Evolutionary conservation across 2,888 invertebrate genomes (phyloP), one percentile per base, ranked within the genome.

Genomic region (Drosophila suboccidentalis): DNA sequence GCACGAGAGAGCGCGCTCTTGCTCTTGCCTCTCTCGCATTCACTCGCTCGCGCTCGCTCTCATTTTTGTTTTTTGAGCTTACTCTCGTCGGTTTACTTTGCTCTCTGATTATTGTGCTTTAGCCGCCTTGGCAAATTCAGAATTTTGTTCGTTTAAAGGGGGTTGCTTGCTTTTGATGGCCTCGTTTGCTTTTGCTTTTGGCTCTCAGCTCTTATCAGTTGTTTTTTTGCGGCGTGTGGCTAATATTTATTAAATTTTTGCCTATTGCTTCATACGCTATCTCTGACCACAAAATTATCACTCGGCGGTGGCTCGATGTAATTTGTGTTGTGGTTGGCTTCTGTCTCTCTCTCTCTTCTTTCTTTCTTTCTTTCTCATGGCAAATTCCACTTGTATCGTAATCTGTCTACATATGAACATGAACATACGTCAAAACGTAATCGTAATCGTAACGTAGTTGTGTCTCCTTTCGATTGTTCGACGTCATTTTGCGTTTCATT

Each of bases 191-290:
- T 41, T 38, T 62, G 51, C 49, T 67, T 50, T 39, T 43, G 53
- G 46, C 36, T 58, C 54, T 62, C 50, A 29, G 44, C 41, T 78
- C 69, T 89, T 84, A 87, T 84, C 84, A 87, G 69, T 65, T 50
- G 53, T 47, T 65, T 66, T 66, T 75, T 65, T 70, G 78, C 67
- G 55, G 65, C 66, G 69, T 88, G 68, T 72, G 78, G 75, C 71
- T 71, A 75, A 75, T 74, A 75, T 86, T 68, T 87, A 69, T 82
- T 87, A 59, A 72, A 82, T 65, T 71, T 72, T 69, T 76, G 61
- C 51, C 47, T 64, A 54, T 64, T 70, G 62, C 63, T 50, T 29
- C 38, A 26, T 6, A 26, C 46, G 60, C 72, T 84, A 84, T 84
- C 84, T 76, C 61, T 78, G 71, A 83, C 84, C 84, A 68, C 81